Evolutionary conservation across 2,113 vertebrate species (phyloP).

Genomic region (Carlito syrichta): DNA sequence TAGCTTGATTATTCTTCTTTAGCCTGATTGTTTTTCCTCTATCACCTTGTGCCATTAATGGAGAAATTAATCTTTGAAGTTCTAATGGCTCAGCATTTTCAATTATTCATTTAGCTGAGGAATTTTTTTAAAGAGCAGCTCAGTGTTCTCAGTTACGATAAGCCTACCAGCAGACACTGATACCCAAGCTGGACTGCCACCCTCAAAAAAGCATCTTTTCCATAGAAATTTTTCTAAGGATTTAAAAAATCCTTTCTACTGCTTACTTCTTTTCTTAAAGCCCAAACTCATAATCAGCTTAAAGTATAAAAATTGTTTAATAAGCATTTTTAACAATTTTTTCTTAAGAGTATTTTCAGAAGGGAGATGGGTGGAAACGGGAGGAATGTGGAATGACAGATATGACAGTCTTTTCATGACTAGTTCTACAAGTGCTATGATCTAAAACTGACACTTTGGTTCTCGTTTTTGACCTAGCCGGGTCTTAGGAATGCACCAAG

Average conservation of each 20-base stretch:
- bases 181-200: conserved; percentile 25
- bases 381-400: not conserved
- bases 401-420: not conserved
- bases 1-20: conserved; percentile 66
- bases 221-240: conserved; percentile 49
- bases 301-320: conserved; percentile 55
- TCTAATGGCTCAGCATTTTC: conserved; percentile 69
- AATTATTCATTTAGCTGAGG: conserved; percentile 71
- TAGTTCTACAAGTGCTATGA: not conserved
- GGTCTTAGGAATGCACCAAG: not conserved
- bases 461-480: not conserved
- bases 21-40: conserved; percentile 62
- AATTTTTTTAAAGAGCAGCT: conserved; percentile 66
- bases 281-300: conserved; percentile 60
- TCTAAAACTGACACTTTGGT: not conserved
- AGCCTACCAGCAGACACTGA: conserved; percentile 50
- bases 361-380: not conserved
- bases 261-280: conserved; percentile 55
- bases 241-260: conserved; percentile 50
- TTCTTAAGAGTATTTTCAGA: conserved; percentile 2
- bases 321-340: conserved; percentile 41
- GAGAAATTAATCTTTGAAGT: conserved; percentile 75
- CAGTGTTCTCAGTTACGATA: conserved; percentile 61
- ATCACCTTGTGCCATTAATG: conserved; percentile 68
- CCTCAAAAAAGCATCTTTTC: not conserved